Evolutionary conservation across 1,140 invertebrate species (phyloP).

Genomic region (Drosophila equinoxialis): DNA sequence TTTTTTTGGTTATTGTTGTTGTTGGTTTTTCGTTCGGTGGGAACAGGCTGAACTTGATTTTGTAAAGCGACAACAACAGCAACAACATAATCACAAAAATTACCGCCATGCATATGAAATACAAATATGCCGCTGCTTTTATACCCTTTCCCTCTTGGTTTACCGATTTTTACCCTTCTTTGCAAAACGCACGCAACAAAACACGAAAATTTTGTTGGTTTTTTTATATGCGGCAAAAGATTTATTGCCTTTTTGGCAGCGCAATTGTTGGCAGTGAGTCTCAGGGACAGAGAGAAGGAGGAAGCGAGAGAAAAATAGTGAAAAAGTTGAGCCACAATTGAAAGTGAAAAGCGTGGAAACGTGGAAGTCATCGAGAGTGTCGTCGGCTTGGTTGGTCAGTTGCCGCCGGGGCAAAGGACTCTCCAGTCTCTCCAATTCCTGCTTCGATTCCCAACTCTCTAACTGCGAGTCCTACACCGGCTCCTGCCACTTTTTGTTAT

Average conservation of each 20-base stretch:
- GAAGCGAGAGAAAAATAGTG: slow-evolving; percentile 52
- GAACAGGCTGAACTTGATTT: slow-evolving; percentile 79
- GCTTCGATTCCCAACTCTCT: slow-evolving; percentile 24
- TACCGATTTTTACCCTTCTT: slow-evolving; percentile 15
- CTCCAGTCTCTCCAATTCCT: slow-evolving; percentile 1
- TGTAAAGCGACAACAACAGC: slow-evolving; percentile 43
- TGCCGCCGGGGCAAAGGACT: slow-evolving; percentile 39
- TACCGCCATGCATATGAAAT: slow-evolving; percentile 80
- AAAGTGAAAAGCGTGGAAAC: slow-evolving; percentile 83
- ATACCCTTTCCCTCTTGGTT: slow-evolving; percentile 17
- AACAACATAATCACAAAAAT: slow-evolving; percentile 79
- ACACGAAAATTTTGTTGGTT: slow-evolving; percentile 41
- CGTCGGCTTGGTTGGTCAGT: slow-evolving; percentile 64
- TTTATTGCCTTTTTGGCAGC: slow-evolving; percentile 77
- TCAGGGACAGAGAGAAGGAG: slow-evolving; percentile 20
- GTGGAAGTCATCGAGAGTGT: slow-evolving; percentile 79
- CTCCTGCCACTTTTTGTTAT: slow-evolving; percentile 26
- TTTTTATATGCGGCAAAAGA: slow-evolving; percentile 57
- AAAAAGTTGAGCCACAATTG: slow-evolving; percentile 81
- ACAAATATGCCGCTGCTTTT: slow-evolving; percentile 63
- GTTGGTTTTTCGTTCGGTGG: slow-evolving; percentile 43
- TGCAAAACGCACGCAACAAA: slow-evolving; percentile 69
- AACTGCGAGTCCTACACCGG: slow-evolving; percentile 1
- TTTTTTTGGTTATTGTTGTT: slow-evolving; percentile 42
- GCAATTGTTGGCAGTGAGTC: slow-evolving; percentile 65